A percentile compares a stretch with the other conserved stretches of the same genome.
Evolutionary conservation across 2,113 vertebrate genomes (phyloP).

Genomic region (Sisor rabdophorus): DNA sequence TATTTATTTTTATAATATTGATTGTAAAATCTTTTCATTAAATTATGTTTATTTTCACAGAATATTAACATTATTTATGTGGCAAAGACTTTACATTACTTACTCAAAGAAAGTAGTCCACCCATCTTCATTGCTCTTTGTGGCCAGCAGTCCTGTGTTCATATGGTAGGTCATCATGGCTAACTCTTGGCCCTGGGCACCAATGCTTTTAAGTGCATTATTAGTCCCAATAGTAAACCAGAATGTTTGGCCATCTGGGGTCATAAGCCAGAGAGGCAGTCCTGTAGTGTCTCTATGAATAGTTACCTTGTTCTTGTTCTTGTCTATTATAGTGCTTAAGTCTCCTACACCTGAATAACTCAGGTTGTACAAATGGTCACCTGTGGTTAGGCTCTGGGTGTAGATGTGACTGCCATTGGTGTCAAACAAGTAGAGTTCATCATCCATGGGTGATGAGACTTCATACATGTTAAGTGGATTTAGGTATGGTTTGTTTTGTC

Average conservation of each 20-base stretch:
- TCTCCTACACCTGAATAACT: conserved; percentile 87
- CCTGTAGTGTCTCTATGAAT: conserved; percentile 86
- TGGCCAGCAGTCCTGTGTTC: conserved; percentile 89
- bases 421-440: conserved; percentile 95
- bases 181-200: conserved; percentile 88
- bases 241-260: conserved; percentile 89
- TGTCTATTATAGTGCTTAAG: conserved; percentile 84
- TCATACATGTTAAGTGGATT: conserved; percentile 93
- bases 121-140: conserved; percentile 93
- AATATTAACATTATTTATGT: neutral
- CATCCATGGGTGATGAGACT: conserved; percentile 89
- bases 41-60: neutral
- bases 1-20: too few relatives aligned
- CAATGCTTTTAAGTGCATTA: conserved; percentile 85
- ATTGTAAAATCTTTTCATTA: neutral
- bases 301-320: conserved; percentile 86
- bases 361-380: conserved; percentile 93
- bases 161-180: conserved; percentile 96
- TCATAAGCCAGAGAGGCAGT: conserved; percentile 91
- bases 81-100: conserved; percentile 60
- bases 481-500: conserved; percentile 90
- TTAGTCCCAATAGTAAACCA: conserved; percentile 98
- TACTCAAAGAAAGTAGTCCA: conserved; percentile 99
- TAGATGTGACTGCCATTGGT: conserved; percentile 91
- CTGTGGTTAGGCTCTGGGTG: conserved; percentile 92